Base-by-base conservation (phyloP, 2,797 vertebrate species). In the Hephaestus fuliginosus region DNA sequence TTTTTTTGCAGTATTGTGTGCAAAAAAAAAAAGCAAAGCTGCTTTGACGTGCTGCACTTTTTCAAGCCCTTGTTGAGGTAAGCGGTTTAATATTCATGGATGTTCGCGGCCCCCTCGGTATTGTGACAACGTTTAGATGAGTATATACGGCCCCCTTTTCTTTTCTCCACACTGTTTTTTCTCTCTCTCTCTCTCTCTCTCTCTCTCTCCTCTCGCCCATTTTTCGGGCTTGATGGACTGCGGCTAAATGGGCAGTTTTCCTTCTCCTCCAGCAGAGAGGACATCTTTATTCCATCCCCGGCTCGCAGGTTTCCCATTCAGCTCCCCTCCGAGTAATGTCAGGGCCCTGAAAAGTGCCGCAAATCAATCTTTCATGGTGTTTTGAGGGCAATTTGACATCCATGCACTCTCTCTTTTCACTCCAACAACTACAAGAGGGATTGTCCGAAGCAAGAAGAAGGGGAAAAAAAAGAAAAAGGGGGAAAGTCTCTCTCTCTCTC, bases 71-170 rank as follows among this genome's bases (percentile, higher is more conserved):
- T 93, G 91, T 94, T 88, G 91, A 92, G 90, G 89, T 89, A 92
- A 95, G 89, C 93, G 95, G 95, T 96, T 98, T 97, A 97, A 98
- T 97, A 98, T 97, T 98, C 97, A 98, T 98, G 96, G 96, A 82
- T 96, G 96, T 97, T 97, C 97, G 95, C 96, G 96, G 94, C 96
- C 96, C 74, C 86, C 86, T 83, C 94, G 92, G 96, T 93, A 97
- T 97, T 96, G 96, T 96, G 81, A 95, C 95, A 94, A 96, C 96
- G 95, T 97, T 96, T 95, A 93, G 93, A 94, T 95, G 95, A 96
- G 96, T 96, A 95, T 95, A 96, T 96, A 94, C 95, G 93, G 82
- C 25, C 25, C 92, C 90, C 93, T 88, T 89, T 92, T 94, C 93
- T 95, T 94, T 92, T 89, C 94, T 92, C 90, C 94, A 86, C 93